Evolutionary conservation across 2,797 vertebrate species (phyloP).

Genomic region (Phataginus tetradactyla): DNA sequence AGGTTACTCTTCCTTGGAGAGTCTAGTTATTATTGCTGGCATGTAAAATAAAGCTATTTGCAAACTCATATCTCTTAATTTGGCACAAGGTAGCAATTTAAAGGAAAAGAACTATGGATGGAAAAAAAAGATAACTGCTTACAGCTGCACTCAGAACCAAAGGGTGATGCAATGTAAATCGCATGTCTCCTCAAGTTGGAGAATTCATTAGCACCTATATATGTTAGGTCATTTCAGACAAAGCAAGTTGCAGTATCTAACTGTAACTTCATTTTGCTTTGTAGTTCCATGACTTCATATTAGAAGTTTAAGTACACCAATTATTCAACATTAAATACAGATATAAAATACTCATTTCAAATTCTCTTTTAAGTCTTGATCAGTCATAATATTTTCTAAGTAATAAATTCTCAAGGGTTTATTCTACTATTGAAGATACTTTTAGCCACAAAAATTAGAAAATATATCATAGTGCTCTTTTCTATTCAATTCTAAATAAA

Average conservation of each 20-base stretch:
- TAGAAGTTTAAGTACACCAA: slow-evolving; percentile 63
- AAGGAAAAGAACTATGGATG: slow-evolving; percentile 58
- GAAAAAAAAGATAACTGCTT: slow-evolving; percentile 53
- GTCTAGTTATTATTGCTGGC: slow-evolving; percentile 47
- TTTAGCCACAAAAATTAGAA: slow-evolving; percentile 53
- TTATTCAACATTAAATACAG: slow-evolving; percentile 62
- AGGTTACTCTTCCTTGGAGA: slow-evolving; percentile 48
- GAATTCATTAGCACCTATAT: slow-evolving; percentile 64
- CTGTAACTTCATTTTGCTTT: slow-evolving; percentile 66
- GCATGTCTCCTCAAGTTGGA: slow-evolving; percentile 71
- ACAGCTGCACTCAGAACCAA: slow-evolving; percentile 41
- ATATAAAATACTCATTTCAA: slow-evolving; percentile 61
- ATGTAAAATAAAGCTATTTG: slow-evolving; percentile 48
- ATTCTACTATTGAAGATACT: slow-evolving; percentile 4
- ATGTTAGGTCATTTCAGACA: slow-evolving; percentile 60
- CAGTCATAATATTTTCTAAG: slow-evolving; percentile 56
- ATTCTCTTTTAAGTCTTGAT: slow-evolving; percentile 58
- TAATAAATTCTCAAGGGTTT: slow-evolving; percentile 39
- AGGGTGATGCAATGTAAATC: slow-evolving; percentile 64
- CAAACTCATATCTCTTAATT: slow-evolving; percentile 64
- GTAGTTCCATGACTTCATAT: slow-evolving; percentile 59
- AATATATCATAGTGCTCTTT: background rate
- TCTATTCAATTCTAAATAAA: slow-evolving; percentile 36
- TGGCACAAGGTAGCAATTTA: slow-evolving; percentile 65
- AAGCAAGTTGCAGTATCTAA: slow-evolving; percentile 66